These are phyloP conservation scores for Trichopria drosophilae DNA, from an alignment of 2,888 invertebrate species.

Conservation along the genomic window DNA sequence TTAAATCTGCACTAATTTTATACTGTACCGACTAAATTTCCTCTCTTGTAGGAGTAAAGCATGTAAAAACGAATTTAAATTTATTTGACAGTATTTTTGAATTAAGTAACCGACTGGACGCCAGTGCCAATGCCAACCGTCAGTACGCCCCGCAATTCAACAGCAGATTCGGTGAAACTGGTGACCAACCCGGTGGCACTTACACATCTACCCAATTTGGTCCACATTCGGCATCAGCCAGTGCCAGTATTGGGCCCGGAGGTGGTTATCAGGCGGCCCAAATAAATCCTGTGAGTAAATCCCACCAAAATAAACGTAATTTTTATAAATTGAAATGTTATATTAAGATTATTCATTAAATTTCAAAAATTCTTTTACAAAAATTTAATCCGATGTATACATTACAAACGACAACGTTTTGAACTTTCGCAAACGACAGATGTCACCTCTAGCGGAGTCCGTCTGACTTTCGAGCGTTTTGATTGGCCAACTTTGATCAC, in stretches of 20 bases:
- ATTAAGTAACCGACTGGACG: slow-evolving; percentile 30
- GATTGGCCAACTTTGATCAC: too few species aligned
- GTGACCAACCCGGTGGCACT: not conserved
- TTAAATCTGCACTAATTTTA: slow-evolving; percentile 1
- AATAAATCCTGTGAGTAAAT: slow-evolving; percentile 47
- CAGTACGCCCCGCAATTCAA: too few species aligned
- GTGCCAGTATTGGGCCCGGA: slow-evolving; percentile 41
- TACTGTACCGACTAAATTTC: too few species aligned
- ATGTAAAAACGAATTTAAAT: not conserved
- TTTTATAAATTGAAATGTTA: not conserved
- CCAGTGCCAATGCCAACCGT: slow-evolving; percentile 9
- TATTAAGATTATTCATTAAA: slow-evolving; percentile 1
- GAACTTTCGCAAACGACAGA: not conserved
- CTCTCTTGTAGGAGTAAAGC: too few species aligned
- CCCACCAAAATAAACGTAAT: too few species aligned
- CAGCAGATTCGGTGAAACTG: slow-evolving; percentile 22
- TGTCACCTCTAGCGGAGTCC: too few species aligned
- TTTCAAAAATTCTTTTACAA: not conserved
- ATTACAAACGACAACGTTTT: not conserved
- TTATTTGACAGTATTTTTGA: slow-evolving; percentile 29
- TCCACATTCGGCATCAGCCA: slow-evolving; percentile 35
- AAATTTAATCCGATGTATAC: not conserved
- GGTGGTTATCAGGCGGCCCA: slow-evolving; percentile 46
- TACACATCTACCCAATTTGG: slow-evolving; percentile 12
- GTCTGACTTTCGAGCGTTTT: too few species aligned